Percentiles rank a stretch among this genome's conserved stretches.
Conservation (phyloP, 2,113 vertebrate genomes). For the Indicator indicator region DNA sequence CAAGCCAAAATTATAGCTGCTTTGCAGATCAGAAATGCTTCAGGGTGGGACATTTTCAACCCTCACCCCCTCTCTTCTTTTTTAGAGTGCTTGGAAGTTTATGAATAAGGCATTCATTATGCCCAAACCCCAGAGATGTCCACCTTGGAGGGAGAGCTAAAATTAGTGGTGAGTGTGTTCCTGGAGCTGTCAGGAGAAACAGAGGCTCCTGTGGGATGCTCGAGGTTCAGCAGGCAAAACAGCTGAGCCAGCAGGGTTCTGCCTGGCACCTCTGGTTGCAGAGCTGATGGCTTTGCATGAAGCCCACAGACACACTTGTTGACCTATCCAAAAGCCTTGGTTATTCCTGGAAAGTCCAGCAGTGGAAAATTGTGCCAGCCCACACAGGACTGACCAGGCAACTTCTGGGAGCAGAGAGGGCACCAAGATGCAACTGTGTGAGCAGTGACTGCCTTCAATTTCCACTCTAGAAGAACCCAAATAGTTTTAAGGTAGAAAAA, state of each 20-base stretch:
- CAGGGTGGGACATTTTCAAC: conserved; percentile 26
- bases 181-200: not conserved
- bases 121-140: conserved; percentile 28
- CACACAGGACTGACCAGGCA: not conserved
- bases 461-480: not conserved
- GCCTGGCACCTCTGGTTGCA: not conserved
- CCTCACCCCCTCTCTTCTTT: not conserved
- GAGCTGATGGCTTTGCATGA: not conserved
- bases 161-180: conserved; percentile 53
- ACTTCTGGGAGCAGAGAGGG: not conserved
- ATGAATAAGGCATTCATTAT: conserved; percentile 73
- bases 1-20: conserved; percentile 52
- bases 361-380: not conserved
- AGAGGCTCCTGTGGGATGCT: conserved; percentile 15
- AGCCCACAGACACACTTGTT: not conserved
- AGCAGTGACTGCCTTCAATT: not conserved
- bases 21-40: conserved; percentile 9
- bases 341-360: not conserved
- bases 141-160: conserved; percentile 62
- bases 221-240: not conserved
- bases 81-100: conserved; percentile 2
- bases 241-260: not conserved
- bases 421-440: not conserved
- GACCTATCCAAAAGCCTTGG: not conserved
- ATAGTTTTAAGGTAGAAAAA: not conserved